Evolutionary conservation across 2,797 vertebrate genomes (phyloP).

Genomic region (Hybognathus amarus): DNA sequence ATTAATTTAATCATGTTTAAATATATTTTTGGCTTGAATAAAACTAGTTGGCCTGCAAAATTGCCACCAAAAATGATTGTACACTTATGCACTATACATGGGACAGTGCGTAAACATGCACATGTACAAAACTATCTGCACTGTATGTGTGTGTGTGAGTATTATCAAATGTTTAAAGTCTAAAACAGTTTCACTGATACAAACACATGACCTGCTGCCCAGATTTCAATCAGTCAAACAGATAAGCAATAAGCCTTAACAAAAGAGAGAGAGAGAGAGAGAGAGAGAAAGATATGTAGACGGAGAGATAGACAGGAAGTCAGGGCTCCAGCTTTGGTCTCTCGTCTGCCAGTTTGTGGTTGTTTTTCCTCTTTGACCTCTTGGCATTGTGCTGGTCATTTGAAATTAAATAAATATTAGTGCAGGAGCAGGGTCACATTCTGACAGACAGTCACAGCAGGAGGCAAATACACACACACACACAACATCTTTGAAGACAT

Average conservation of each 20-base stretch:
- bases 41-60: background rate
- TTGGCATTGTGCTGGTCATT: conserved; percentile 38
- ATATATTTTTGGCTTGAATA: background rate
- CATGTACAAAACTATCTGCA: background rate
- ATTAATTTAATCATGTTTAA: too few relatives aligned
- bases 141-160: background rate
- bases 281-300: background rate
- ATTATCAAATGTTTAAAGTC: background rate
- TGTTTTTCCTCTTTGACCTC: conserved; percentile 56
- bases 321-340: conserved; percentile 10
- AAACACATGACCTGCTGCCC: background rate
- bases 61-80: background rate
- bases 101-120: background rate
- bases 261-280: background rate
- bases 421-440: conserved; percentile 79
- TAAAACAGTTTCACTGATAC: background rate
- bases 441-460: conserved; percentile 78
- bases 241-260: background rate
- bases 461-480: conserved; percentile 60
- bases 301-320: conserved; percentile 19
- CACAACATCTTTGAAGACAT: conserved; percentile 50
- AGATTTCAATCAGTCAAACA: conserved; percentile 5
- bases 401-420: conserved; percentile 81
- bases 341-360: conserved; percentile 43
- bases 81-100: background rate